Evolutionary conservation across 2,113 vertebrate species (phyloP), one percentile per base, ranked within the genome.

Genomic region (Phylloscopus whistleri): DNA sequence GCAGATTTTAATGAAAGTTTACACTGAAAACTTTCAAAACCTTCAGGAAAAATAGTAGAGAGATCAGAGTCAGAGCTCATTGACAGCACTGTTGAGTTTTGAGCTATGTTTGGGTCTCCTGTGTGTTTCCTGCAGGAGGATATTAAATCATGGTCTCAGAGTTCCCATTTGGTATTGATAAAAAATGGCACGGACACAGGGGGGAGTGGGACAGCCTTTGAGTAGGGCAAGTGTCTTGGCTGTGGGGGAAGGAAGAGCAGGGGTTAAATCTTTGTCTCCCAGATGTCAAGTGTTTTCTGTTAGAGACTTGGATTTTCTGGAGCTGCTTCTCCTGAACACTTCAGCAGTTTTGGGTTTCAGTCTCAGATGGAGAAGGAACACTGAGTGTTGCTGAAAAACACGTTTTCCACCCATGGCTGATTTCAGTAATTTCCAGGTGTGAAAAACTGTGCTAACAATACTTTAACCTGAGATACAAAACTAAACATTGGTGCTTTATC

Each of bases 111-210:
- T 92, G 37, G 15, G 10, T 75, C 8, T 87, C 28, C 27, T 75
- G 0, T 37, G 23, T 56, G 26, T 39, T 80, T 55, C 18, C 63
- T 80, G 43, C 56, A 84, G 58, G 49, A 68, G 43, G 19, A 14
- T 64, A 26, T 16, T 15, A 31, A 53, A 18, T 37, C 28, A 13
- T 6, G 73, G 33, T 76, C 39, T 89, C 51, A 2, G 27, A 58
- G 37, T 26, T 93, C 19, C 26, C n/a, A 10, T 59, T 75, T 86
- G 31, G 6, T 55, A 2, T 37, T 66, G n/a, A 28, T 35, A 41
- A 72, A 30, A 0, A 1, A 6, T 51, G 72, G 26, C 23, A 3
- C 7, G 37, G 62, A 23, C 2, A 7, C 27, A 31, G 41, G 46
- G 48, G 46, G 28, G 55, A 59, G 23, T 7, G 41, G 53, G 24